Percentiles rank a stretch among this genome's conserved stretches.
Evolutionary conservation across 2,797 vertebrate species (phyloP).

Genomic region (Chrysocyon brachyurus): DNA sequence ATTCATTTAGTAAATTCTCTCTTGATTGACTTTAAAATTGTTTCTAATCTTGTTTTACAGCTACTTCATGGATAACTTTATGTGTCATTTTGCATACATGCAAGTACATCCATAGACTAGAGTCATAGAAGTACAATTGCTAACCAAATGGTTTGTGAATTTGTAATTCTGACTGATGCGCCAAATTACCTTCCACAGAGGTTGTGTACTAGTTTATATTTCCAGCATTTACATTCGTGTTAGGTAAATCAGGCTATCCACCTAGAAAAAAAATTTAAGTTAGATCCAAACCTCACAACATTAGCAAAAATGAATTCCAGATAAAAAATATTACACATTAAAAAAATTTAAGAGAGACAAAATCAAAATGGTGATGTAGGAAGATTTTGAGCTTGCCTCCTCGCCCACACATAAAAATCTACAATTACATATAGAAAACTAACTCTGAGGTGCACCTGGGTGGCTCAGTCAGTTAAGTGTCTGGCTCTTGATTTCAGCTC

Average conservation of each 20-base stretch:
- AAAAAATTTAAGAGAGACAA: neutral
- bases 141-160: neutral
- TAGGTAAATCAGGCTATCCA: neutral
- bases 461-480: no score
- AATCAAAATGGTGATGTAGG: no score
- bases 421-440: neutral
- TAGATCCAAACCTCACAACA: neutral
- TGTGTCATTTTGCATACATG: neutral
- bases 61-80: neutral
- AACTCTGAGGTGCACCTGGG: neutral
- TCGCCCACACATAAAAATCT: neutral
- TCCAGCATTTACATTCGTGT: neutral
- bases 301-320: neutral
- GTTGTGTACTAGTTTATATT: neutral
- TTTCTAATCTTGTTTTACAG: constrained; percentile 18
- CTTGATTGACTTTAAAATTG: neutral
- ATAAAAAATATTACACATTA: neutral
- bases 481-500: no score
- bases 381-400: neutral
- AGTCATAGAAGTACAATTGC: neutral
- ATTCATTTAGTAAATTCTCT: neutral
- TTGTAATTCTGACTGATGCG: neutral
- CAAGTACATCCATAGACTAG: neutral
- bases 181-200: neutral
- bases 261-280: neutral